Base-by-base conservation (phyloP, 2,797 vertebrate genomes). In the Eulemur albifrons region DNA sequence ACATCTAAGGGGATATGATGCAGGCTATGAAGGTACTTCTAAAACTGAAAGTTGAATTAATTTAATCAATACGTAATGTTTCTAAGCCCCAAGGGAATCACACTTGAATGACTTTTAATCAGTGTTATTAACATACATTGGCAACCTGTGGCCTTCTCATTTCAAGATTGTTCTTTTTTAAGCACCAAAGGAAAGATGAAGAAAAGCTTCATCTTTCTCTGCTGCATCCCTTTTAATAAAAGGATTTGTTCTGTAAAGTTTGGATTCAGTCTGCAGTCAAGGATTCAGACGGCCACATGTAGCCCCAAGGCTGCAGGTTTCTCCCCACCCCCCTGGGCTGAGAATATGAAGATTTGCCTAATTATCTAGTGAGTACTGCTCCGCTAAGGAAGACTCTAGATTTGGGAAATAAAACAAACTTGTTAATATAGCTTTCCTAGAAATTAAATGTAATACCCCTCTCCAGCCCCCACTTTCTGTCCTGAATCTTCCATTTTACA, bases 71-170 rank as follows among this genome's bases (percentile, higher is more conserved):
- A 40, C 7, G 89, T 30, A 85, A 79, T 87, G 52, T 89, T 73
- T 65, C 32, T 87, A 76, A 93, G 52, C 38, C 87, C 45, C 70
- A 72, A 76, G 45, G 48, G 52, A 7, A 38, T 92, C 69, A 27
- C 6, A n/a, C 25, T 87, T 88, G 83, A 95, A 43, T 97, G 75
- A 65, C 72, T 87, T 73, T 86, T 91, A 93, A 89, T 93, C 86
- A 75, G 57, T 94, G 50, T 83, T 82, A 88, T 35, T 94, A 94
- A 91, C 52, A 93, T 35, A 90, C 93, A 10, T 59, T 59, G 11
- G 57, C 25, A 59, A 59, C 57, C 25, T 59, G 25, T 12, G 25
- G 57, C 57, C 23, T 59, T 59, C 57, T 59, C 23, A 59, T 59
- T 27, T 27, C 10, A 27, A 59, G 57, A 59, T 59, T 59, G 11